These are phyloP conservation scores for Lota lota DNA, from an alignment of 2,113 vertebrate genomes.

Conservation along the genomic window DNA sequence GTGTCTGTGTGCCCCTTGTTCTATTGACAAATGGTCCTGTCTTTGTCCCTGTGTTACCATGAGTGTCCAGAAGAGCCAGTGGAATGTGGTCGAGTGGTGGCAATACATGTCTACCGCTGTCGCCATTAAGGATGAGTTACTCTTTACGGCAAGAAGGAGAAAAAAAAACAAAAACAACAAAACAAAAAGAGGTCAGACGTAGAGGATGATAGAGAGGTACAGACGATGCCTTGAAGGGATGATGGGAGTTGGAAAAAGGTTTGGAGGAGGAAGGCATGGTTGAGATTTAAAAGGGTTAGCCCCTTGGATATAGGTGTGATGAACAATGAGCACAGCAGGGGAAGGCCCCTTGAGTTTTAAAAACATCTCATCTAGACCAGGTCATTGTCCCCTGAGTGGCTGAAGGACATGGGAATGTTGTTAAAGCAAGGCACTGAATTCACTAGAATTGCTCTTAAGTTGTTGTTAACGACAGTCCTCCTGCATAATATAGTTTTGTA, in stretches of 20 bases:
- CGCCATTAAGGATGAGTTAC: no score
- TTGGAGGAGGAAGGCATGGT: background rate
- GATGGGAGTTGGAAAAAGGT: slow-evolving; percentile 7
- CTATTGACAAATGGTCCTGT: no score
- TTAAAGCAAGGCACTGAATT: slow-evolving; percentile 25
- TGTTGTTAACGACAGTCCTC: background rate
- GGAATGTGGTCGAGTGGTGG: no score
- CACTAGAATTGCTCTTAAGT: slow-evolving; percentile 12
- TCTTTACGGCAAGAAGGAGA: background rate
- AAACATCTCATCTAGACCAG: slow-evolving; percentile 19
- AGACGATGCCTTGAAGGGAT: no score
- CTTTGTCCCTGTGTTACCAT: no score
- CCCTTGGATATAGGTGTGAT: background rate
- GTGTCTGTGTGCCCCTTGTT: no score
- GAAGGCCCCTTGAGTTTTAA: slow-evolving; percentile 16
- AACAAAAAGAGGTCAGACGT: slow-evolving; percentile 2
- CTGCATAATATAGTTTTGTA: background rate
- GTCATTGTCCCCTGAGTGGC: slow-evolving; percentile 28
- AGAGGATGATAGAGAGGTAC: slow-evolving; percentile 28
- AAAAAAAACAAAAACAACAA: no score
- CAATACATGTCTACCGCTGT: no score
- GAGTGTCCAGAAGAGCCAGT: no score
- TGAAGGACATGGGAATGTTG: slow-evolving; percentile 19
- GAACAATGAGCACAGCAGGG: slow-evolving; percentile 17
- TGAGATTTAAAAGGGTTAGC: background rate